phyloP scores from a whole-genome alignment of 2,797 vertebrate genomes.

The Falco naumanni region DNA sequence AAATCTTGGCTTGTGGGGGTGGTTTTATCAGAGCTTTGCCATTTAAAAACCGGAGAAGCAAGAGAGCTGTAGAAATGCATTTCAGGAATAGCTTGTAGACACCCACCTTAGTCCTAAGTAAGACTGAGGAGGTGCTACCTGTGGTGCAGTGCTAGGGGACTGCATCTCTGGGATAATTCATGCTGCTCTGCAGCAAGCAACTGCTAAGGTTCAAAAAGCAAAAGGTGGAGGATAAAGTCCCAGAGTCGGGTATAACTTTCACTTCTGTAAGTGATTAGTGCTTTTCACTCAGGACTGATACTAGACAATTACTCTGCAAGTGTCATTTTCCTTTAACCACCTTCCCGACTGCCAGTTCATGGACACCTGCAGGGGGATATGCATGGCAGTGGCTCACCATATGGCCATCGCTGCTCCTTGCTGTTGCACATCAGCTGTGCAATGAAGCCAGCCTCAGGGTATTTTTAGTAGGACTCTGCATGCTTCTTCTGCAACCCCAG shows the following conservation, averaged over 20 bases:
- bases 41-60: not conserved
- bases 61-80: not conserved
- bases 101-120: not conserved
- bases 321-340: not conserved
- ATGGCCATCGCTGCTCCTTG: not conserved
- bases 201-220: not conserved
- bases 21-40: not conserved
- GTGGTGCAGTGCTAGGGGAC: not conserved
- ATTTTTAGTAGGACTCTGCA: not conserved
- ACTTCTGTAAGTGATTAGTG: not conserved
- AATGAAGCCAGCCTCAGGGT: not conserved
- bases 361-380: not conserved
- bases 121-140: not conserved
- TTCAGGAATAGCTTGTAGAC: slow-evolving; percentile 19
- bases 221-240: not conserved
- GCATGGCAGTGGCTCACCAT: not conserved
- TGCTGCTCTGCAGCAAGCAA: not conserved
- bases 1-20: not conserved
- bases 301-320: not conserved
- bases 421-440: not conserved
- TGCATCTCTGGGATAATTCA: not conserved
- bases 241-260: not conserved
- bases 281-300: not conserved
- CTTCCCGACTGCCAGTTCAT: not conserved
- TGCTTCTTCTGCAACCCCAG: not conserved